Evolutionary conservation across 2,888 invertebrate genomes (phyloP).

Genomic region (Hofmannophila pseudospretella): DNA sequence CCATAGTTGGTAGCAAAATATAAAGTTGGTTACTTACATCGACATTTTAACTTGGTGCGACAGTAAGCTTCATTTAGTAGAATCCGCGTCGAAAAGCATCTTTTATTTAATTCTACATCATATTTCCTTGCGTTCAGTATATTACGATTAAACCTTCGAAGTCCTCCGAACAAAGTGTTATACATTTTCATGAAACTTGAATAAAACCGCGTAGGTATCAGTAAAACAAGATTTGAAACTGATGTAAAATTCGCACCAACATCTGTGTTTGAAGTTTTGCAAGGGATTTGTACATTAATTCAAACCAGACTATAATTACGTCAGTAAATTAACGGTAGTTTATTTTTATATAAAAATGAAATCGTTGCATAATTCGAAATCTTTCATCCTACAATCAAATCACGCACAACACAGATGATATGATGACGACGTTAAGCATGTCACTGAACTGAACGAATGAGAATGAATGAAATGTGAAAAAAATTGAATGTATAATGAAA

Average conservation of each 20-base stretch:
- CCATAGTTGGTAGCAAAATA: no score
- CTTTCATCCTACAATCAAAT: conserved; percentile 9
- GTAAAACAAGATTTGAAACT: no score
- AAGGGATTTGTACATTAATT: no score
- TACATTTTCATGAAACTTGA: conserved; percentile 23
- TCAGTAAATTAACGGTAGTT: background rate
- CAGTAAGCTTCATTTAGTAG: conserved; percentile 80
- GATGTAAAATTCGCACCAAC: conserved; percentile 1
- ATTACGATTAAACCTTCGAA: conserved; percentile 37
- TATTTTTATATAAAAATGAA: conserved; percentile 14
- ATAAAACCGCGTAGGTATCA: no score
- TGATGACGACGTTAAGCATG: no score
- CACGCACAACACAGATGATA: background rate
- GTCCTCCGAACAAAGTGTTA: conserved; percentile 29
- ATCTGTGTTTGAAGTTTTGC: no score
- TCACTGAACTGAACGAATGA: background rate
- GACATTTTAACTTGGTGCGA: conserved; percentile 82
- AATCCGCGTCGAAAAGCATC: conserved; percentile 57
- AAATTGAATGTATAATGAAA: no score
- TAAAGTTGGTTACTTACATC: conserved; percentile 77
- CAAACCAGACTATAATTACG: no score
- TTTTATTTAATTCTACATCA: conserved; percentile 25
- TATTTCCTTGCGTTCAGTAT: conserved; percentile 30
- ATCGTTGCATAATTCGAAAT: conserved; percentile 30
- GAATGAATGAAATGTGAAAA: background rate